phyloP scores from a whole-genome alignment of 1,140 invertebrate genomes.

The Aphelenchoides besseyi region DNA sequence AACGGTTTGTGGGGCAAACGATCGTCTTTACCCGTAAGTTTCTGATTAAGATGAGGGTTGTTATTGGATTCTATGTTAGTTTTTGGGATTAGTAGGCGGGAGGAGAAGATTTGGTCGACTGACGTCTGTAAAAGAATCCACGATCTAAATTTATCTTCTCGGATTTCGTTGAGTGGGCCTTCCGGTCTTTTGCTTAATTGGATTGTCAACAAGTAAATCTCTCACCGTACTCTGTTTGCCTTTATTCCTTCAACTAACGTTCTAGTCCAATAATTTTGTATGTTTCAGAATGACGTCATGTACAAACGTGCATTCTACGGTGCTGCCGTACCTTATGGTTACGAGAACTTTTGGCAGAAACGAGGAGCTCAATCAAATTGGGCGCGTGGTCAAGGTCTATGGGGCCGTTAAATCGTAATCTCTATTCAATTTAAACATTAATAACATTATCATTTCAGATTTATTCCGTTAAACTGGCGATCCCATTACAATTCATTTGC shows the following conservation, averaged over 20 bases:
- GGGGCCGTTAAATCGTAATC: too few species aligned
- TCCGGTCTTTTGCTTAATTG: neutral
- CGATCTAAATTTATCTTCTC: neutral
- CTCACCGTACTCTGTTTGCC: too few species aligned
- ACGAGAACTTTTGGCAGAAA: neutral
- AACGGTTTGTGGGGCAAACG: neutral
- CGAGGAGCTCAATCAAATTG: neutral
- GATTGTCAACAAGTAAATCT: neutral
- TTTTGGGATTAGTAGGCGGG: neutral
- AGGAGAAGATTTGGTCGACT: neutral
- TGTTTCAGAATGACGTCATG: slow-evolving; percentile 3
- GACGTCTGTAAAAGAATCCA: neutral
- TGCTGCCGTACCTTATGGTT: neutral
- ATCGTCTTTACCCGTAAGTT: neutral
- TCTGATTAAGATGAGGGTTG: neutral
- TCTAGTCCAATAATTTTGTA: neutral
- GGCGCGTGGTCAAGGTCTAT: neutral
- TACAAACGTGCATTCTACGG: neutral
- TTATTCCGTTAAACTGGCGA: too few species aligned
- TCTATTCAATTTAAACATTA: too few species aligned
- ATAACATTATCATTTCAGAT: too few species aligned
- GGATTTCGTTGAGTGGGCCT: neutral
- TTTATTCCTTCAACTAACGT: neutral
- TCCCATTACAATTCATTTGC: too few species aligned
- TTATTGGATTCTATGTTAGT: too few species aligned